Evolutionary conservation across 1,140 invertebrate genomes (phyloP).

Genomic region (Diabrotica virgifera): DNA sequence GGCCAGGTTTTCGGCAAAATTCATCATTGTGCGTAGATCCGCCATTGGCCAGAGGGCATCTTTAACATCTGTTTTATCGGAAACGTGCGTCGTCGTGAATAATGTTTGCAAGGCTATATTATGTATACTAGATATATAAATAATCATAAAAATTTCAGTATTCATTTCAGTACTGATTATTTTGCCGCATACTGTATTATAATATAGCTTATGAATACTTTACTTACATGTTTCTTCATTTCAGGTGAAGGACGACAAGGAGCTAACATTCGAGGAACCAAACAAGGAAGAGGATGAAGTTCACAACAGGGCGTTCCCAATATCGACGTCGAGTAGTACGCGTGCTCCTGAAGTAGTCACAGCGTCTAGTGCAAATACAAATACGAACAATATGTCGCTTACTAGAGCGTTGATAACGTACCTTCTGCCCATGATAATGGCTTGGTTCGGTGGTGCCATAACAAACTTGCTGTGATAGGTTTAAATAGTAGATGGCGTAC

Average conservation of each 20-base stretch:
- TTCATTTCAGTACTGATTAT: no score
- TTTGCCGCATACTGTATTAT: no score
- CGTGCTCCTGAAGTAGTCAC: constrained; percentile 28
- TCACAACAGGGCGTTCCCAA: constrained; percentile 12
- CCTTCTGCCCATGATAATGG: constrained; percentile 73
- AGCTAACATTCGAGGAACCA: constrained; percentile 3
- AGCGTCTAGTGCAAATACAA: constrained; percentile 42
- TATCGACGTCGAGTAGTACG: constrained; percentile 26
- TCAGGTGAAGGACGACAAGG: constrained; percentile 15
- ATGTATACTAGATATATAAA: no score
- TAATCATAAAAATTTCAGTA: no score
- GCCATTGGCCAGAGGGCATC: no score
- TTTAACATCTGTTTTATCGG: no score
- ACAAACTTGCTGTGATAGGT: constrained; percentile 73
- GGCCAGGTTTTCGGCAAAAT: no score
- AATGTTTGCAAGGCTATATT: no score
- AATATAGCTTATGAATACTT: no score
- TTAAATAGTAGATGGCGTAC: constrained; percentile 2
- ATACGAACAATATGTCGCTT: constrained; percentile 44
- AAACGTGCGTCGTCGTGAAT: no score
- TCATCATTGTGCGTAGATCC: no score
- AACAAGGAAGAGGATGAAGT: constrained; percentile 14
- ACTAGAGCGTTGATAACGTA: constrained; percentile 68
- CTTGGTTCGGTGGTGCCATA: constrained; percentile 79
- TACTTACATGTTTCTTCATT: background rate